Evolutionary conservation across 2,888 invertebrate genomes (phyloP).

Genomic region (Amiota mariae): DNA sequence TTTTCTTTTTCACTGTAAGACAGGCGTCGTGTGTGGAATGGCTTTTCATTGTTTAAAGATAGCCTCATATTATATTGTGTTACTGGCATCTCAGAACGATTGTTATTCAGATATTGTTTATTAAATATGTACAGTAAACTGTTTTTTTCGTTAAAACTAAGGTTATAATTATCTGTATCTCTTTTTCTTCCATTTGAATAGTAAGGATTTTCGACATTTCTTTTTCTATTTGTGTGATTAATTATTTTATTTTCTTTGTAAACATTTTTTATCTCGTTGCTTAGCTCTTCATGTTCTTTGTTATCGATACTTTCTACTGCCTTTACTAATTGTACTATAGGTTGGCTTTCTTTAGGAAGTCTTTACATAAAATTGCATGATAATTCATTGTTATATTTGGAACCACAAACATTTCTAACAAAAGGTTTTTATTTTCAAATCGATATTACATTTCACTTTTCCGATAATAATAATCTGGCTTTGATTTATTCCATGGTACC

Average conservation of each 20-base stretch:
- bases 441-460: conserved; percentile 6
- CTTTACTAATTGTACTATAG: background rate
- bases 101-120: conserved; percentile 7
- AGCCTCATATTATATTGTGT: background rate
- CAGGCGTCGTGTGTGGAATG: background rate
- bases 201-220: background rate
- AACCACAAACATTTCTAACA: conserved; percentile 5
- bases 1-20: conserved; percentile 15
- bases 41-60: no score
- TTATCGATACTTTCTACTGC: background rate
- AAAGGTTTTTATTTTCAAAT: no score
- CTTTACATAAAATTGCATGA: no score
- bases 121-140: background rate
- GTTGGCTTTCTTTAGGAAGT: background rate
- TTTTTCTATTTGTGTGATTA: no score
- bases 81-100: no score
- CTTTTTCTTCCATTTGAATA: background rate
- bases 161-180: background rate
- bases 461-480: conserved; percentile 1
- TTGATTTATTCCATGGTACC: background rate
- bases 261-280: background rate
- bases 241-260: background rate
- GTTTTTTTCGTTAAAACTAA: background rate
- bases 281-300: background rate
- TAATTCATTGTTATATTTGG: no score